Percentiles rank a stretch among this genome's conserved stretches.
Conservation (phyloP, 2,888 invertebrate species). For the Agriopis leucophaearia region DNA sequence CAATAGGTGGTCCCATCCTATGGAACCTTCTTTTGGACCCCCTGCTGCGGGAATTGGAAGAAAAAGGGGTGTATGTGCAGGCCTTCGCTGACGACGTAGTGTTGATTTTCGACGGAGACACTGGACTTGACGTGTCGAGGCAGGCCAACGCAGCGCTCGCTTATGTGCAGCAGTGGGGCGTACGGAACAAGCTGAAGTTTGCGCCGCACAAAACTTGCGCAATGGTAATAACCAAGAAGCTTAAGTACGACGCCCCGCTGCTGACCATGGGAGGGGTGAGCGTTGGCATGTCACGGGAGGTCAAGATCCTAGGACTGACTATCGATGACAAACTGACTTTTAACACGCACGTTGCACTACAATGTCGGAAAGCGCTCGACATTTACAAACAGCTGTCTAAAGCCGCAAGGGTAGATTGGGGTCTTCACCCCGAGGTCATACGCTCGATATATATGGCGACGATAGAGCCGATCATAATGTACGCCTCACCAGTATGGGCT, state of each 20-base stretch:
- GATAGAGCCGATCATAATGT: constrained; percentile 1
- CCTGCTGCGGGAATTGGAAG: not conserved
- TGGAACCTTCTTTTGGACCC: not conserved
- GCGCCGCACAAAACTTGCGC: not conserved
- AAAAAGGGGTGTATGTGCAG: not conserved
- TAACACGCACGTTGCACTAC: no score
- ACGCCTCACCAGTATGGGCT: constrained; percentile 7
- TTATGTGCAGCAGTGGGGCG: not conserved
- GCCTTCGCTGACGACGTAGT: constrained; percentile 7
- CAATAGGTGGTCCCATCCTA: constrained; percentile 1
- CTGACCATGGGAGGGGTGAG: constrained; percentile 13
- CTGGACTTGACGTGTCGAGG: not conserved
- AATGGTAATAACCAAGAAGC: not conserved
- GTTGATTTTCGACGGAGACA: constrained; percentile 5
- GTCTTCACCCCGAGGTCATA: not conserved
- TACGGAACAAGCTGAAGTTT: not conserved
- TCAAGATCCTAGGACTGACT: constrained; percentile 9
- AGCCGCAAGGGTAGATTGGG: no score
- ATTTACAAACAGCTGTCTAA: no score
- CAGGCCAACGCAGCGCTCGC: not conserved
- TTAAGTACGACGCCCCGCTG: constrained; percentile 6
- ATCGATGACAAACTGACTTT: no score
- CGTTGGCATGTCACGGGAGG: not conserved
- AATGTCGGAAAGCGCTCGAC: no score
- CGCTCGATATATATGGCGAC: constrained; percentile 5